Conservation (phyloP, 2,797 vertebrate species). For the Sciurus vulgaris region DNA sequence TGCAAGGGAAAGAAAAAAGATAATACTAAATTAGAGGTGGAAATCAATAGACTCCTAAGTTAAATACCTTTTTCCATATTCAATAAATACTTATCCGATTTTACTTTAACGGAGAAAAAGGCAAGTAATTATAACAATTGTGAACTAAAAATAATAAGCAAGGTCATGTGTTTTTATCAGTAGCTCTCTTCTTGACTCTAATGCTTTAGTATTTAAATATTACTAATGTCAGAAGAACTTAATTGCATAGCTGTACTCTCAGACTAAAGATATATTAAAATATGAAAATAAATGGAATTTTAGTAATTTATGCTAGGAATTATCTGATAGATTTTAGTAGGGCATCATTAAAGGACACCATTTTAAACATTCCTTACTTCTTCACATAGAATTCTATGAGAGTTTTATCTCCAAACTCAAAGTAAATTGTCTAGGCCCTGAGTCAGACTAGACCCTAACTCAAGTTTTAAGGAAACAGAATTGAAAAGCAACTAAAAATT, state of each 20-base stretch:
- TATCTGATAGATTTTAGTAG: conserved; percentile 1
- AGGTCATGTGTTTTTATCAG: neutral
- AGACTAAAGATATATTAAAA: conserved; percentile 49
- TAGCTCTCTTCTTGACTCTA: conserved; percentile 8
- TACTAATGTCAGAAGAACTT: conserved; percentile 53
- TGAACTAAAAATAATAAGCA: conserved; percentile 9
- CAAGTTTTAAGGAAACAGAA: neutral
- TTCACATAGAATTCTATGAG: neutral
- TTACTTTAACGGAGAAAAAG: conserved; percentile 5
- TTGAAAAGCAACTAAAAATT: conserved; percentile 43
- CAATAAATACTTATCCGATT: neutral
- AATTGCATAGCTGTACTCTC: neutral
- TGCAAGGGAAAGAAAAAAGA: conserved; percentile 80
- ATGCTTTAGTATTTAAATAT: conserved; percentile 52
- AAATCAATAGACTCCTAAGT: neutral
- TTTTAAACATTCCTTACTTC: conserved; percentile 15
- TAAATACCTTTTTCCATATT: conserved; percentile 8
- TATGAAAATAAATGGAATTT: conserved; percentile 58
- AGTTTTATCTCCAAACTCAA: conserved; percentile 11
- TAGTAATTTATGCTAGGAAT: conserved; percentile 33
- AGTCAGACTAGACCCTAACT: conserved; percentile 24
- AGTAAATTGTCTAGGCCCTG: neutral
- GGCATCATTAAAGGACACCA: neutral
- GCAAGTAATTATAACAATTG: conserved; percentile 27
- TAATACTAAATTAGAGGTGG: neutral